These are phyloP conservation scores for Hedya salicella DNA, from an alignment of 2,888 invertebrate genomes.

Conservation along the genomic window DNA sequence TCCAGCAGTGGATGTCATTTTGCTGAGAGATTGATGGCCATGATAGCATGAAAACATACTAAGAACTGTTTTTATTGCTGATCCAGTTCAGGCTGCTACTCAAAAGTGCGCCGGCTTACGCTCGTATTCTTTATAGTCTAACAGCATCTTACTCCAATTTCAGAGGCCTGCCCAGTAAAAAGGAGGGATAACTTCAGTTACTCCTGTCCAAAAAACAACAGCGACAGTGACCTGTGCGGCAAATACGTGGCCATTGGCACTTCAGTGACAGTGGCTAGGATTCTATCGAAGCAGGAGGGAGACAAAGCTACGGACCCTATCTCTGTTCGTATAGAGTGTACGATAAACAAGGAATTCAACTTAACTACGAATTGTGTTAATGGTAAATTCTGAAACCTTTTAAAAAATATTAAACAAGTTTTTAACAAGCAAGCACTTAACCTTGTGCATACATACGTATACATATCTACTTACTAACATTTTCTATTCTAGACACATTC, in stretches of 20 bases:
- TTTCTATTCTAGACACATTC: too few relatives aligned
- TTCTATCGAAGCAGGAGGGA: neutral
- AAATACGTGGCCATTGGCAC: neutral
- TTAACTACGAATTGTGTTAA: neutral
- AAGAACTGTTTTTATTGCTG: too few relatives aligned
- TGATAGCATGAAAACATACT: too few relatives aligned
- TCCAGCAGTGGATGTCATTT: too few relatives aligned
- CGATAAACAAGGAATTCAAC: neutral
- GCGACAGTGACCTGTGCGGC: neutral
- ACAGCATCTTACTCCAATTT: neutral
- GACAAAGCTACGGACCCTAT: neutral
- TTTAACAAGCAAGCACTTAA: too few relatives aligned
- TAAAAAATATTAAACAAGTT: too few relatives aligned
- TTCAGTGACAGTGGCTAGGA: neutral
- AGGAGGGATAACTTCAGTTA: neutral
- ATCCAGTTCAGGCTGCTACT: too few relatives aligned
- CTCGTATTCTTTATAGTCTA: neutral
- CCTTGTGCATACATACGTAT: too few relatives aligned
- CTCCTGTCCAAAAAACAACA: neutral
- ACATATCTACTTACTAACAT: too few relatives aligned
- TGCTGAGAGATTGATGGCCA: too few relatives aligned
- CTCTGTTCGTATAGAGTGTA: neutral
- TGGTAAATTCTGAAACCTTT: neutral
- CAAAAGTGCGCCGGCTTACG: too few relatives aligned
- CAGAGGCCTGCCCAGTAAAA: neutral